Evolutionary conservation across 2,797 vertebrate species (phyloP).

Genomic region (Sciaenops ocellatus): DNA sequence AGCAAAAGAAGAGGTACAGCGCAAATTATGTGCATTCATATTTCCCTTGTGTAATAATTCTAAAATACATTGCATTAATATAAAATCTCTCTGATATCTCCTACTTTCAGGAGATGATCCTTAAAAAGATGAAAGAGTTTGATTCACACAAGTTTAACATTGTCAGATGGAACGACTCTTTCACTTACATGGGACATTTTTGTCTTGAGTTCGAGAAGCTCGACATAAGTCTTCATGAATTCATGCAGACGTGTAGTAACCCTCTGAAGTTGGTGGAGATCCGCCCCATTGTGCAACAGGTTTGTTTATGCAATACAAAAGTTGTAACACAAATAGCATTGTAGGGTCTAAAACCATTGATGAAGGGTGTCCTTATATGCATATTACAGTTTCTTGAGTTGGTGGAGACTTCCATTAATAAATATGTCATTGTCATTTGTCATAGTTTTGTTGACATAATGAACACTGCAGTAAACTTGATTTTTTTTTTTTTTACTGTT

Average conservation of each 20-base stretch:
- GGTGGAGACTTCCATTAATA: too few species aligned
- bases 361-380: too few species aligned
- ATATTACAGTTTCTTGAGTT: not conserved
- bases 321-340: not conserved
- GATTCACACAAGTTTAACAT: conserved; percentile 2
- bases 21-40: not conserved
- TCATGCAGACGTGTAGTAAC: not conserved
- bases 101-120: not conserved
- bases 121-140: not conserved
- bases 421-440: too few species aligned
- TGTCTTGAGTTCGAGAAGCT: conserved; percentile 25
- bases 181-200: not conserved
- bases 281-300: conserved; percentile 7
- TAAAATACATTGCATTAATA: not conserved
- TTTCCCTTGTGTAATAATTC: not conserved
- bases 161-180: conserved; percentile 1
- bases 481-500: not conserved
- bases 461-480: too few species aligned
- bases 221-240: not conserved
- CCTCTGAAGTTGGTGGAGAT: not conserved
- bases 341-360: not conserved
- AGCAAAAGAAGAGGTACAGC: not conserved
- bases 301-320: not conserved
- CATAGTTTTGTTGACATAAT: too few species aligned
- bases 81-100: not conserved